Conservation (phyloP, 2,888 invertebrate genomes). For the Meteorus cinctellus region DNA sequence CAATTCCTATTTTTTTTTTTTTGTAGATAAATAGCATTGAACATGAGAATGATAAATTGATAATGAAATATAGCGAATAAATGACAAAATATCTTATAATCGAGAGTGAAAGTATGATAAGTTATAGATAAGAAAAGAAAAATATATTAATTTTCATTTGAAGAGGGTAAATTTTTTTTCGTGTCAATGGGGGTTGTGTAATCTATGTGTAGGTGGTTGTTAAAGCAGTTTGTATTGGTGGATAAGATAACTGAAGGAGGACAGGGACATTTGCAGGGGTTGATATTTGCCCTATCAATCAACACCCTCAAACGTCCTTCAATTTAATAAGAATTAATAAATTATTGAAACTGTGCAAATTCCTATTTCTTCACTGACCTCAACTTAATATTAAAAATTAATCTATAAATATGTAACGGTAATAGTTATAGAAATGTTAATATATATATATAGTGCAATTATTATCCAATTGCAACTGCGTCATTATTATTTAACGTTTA, state of each 20-base stretch:
- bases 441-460: not conserved
- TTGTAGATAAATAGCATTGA: too few species aligned
- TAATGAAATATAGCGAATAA: too few species aligned
- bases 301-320: conserved; percentile 45
- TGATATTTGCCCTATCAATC: conserved; percentile 57
- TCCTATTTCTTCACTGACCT: not conserved
- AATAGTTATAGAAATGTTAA: not conserved
- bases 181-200: not conserved
- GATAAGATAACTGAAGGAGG: not conserved
- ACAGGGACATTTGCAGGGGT: conserved; percentile 31
- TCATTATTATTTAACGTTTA: conserved; percentile 1
- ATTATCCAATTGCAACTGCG: not conserved
- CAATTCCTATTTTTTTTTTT: too few species aligned
- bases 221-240: not conserved
- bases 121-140: conserved; percentile 15
- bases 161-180: not conserved
- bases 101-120: not conserved
- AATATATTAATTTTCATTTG: not conserved
- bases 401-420: not conserved
- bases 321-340: conserved; percentile 8
- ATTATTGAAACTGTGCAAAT: not conserved
- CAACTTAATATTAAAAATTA: not conserved
- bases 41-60: too few species aligned
- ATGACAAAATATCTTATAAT: too few species aligned
- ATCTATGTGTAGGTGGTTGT: not conserved